Conservation (phyloP, 2,888 invertebrate genomes). For the Dioctria linearis region DNA sequence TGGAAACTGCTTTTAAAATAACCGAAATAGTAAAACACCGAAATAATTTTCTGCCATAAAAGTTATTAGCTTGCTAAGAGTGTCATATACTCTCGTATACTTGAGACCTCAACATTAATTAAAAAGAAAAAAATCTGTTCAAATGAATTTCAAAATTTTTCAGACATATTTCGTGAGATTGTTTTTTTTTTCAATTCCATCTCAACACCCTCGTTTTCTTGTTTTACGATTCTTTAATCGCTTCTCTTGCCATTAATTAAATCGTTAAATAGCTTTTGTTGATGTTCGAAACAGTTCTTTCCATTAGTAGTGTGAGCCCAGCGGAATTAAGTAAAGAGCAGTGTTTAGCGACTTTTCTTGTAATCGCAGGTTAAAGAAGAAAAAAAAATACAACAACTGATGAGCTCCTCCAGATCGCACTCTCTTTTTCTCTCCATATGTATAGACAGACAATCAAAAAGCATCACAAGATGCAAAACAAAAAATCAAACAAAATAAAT, state of each 20-base stretch:
- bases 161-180: too few species aligned
- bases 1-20: too few species aligned
- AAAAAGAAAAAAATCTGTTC: too few species aligned
- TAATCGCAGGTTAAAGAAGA: neutral
- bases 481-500: slow-evolving; percentile 43
- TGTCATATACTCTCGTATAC: too few species aligned
- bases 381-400: too few species aligned
- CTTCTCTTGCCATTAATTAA: slow-evolving; percentile 50
- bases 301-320: slow-evolving; percentile 26
- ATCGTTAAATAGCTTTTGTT: slow-evolving; percentile 32
- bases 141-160: too few species aligned
- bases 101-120: too few species aligned
- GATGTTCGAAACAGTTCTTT: slow-evolving; percentile 38
- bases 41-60: too few species aligned
- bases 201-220: slow-evolving; percentile 36
- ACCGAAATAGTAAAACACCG: too few species aligned
- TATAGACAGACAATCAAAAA: neutral
- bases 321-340: slow-evolving; percentile 5
- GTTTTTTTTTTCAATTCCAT: too few species aligned
- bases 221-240: slow-evolving; percentile 43
- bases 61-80: too few species aligned
- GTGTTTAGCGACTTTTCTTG: slow-evolving; percentile 35
- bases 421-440: neutral
- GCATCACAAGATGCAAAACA: slow-evolving; percentile 27
- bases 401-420: too few species aligned